Evolutionary conservation across 2,888 invertebrate genomes (phyloP).

Genomic region (Plutella xylostella): DNA sequence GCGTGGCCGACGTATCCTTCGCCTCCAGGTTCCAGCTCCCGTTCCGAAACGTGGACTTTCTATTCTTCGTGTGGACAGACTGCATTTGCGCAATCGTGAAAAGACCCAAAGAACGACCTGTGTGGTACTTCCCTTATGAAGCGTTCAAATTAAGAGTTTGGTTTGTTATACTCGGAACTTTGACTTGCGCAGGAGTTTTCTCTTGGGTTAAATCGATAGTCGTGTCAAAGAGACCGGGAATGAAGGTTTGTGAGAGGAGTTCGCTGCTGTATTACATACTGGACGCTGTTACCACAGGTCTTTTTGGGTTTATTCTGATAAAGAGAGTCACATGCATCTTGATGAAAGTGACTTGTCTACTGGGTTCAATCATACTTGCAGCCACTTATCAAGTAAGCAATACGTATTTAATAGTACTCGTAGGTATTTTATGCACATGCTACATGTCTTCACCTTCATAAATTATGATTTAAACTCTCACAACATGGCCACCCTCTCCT

Average conservation of each 20-base stretch:
- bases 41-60: conserved; percentile 27
- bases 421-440: not conserved
- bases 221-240: conserved; percentile 5
- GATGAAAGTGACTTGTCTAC: conserved; percentile 26
- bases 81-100: conserved; percentile 29
- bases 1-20: conserved; percentile 36
- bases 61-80: conserved; percentile 27
- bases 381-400: conserved; percentile 33
- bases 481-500: no score
- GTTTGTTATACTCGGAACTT: conserved; percentile 15
- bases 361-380: conserved; percentile 27
- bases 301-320: conserved; percentile 27
- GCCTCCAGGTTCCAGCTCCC: conserved; percentile 36
- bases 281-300: conserved; percentile 20
- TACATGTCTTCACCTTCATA: no score
- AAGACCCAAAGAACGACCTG: conserved; percentile 23
- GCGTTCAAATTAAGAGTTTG: conserved; percentile 15
- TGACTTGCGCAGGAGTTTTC: conserved; percentile 20
- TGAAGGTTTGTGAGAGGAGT: conserved; percentile 2
- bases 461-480: no score
- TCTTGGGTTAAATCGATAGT: conserved; percentile 25
- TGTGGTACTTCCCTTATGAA: conserved; percentile 30
- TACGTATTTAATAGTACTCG: not conserved
- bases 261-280: conserved; percentile 17
- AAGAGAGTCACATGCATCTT: conserved; percentile 21